Conservation (phyloP, 2,888 invertebrate genomes). For the Apoda limacodes region DNA sequence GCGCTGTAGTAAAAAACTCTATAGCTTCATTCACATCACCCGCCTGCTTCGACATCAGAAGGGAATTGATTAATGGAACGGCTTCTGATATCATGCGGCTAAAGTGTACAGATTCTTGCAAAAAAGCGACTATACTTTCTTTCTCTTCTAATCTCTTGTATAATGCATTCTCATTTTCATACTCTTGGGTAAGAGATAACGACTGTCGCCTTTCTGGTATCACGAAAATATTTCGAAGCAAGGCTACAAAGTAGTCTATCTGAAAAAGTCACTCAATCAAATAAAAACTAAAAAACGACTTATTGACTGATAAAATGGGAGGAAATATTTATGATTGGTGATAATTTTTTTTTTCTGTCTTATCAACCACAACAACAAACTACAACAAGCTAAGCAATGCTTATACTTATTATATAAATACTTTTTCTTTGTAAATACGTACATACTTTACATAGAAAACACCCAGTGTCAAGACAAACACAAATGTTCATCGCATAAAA, state of each 20-base stretch:
- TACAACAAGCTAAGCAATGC: too few relatives aligned
- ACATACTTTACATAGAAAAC: too few relatives aligned
- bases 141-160: slow-evolving; percentile 69
- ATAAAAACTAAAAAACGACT: too few relatives aligned
- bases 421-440: too few relatives aligned
- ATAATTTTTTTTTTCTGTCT: too few relatives aligned
- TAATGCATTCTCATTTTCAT: slow-evolving; percentile 51
- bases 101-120: slow-evolving; percentile 74
- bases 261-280: too few relatives aligned
- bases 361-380: too few relatives aligned
- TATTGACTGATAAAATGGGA: too few relatives aligned
- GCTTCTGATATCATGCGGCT: slow-evolving; percentile 53
- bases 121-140: slow-evolving; percentile 76
- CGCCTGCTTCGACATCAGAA: slow-evolving; percentile 79
- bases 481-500: too few relatives aligned
- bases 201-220: slow-evolving; percentile 45
- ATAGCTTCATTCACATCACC: slow-evolving; percentile 91
- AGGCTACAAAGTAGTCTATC: slow-evolving; percentile 56
- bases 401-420: too few relatives aligned
- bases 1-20: slow-evolving; percentile 86
- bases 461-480: too few relatives aligned
- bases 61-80: slow-evolving; percentile 73
- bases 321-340: too few relatives aligned
- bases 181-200: slow-evolving; percentile 40
- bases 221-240: slow-evolving; percentile 52